Conservation (phyloP, 2,797 vertebrate species). For the Mormyrops attenuatus region DNA sequence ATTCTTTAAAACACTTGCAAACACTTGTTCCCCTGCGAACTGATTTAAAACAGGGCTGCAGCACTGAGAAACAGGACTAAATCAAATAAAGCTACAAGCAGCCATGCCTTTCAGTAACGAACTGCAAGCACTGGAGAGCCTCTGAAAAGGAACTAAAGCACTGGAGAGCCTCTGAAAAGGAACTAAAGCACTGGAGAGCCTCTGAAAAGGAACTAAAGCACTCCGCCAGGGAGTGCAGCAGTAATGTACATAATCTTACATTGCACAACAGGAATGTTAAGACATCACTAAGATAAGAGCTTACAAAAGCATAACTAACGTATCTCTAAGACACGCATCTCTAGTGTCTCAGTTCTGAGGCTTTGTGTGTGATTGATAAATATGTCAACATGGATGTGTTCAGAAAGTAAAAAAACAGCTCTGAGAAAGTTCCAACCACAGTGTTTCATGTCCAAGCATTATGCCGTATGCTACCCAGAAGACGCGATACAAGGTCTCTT, state of each 20-base stretch:
- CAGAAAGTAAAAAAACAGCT: background rate
- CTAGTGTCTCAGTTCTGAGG: background rate
- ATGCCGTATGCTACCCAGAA: background rate
- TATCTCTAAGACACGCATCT: background rate
- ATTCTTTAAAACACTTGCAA: background rate
- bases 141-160: background rate
- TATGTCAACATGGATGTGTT: background rate
- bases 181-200: background rate
- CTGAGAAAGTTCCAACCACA: background rate
- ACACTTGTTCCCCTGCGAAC: background rate
- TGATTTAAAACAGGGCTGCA: background rate
- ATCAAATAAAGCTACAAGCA: background rate
- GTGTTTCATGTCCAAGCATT: background rate
- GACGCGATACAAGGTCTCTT: no score
- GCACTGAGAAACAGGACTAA: background rate
- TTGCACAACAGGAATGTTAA: background rate
- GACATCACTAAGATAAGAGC: background rate
- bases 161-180: background rate
- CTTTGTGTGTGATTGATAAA: background rate
- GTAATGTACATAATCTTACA: background rate
- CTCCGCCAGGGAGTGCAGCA: background rate
- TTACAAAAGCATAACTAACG: background rate
- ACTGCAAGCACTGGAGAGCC: background rate
- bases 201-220: background rate
- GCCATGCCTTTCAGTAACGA: background rate